Evolutionary conservation across 2,888 invertebrate genomes (phyloP), one percentile per base, ranked within the genome.

Genomic region (Oasisia sp.): DNA sequence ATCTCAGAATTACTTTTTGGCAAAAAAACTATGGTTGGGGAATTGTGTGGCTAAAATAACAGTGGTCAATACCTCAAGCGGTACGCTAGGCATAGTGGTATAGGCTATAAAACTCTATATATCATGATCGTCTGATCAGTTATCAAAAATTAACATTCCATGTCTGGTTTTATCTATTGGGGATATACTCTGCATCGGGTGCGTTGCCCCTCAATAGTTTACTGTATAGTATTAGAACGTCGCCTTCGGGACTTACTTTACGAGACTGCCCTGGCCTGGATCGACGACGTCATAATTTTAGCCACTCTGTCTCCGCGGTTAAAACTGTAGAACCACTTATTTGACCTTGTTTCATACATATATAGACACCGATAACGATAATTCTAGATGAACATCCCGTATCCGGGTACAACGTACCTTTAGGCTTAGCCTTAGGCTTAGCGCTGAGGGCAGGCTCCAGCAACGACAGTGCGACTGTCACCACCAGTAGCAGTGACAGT

Each of bases 391-490:
- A n/a, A 74, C 19, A 74, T 74, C 74, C 74, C 74, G 74, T 74
- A 74, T 74, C 74, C 74, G 74, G 74, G 74, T 74, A 19, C 74
- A 74, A 5, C 74, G n/a, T 74, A 74, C 74, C 74, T 74, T 12
- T 27, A 27, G 19, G 27, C 27, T 27, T 74, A 74, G 74, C 74
- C 27, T 12, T 27, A 27, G 19, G 27, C 27, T 27, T 74, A 74
- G 74, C 74, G 74, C 74, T 27, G 74, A 7, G 27, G 27, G 27
- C 74, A 27, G 27, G 2, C n/a, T 74, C 74, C 19, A 74, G 74
- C 74, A 74, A 74, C 74, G 74, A 74, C 74, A 74, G 74, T n/a
- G 74, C 27, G 27, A 74, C 74, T 74, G 74, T 74, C 74, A 74
- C 74, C 74, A 27, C 74, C 74, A 38, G 38, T 38, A 4, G 38